Evolutionary conservation across 1,140 invertebrate species (phyloP), one percentile per base, ranked within the genome.

Genomic region (Cydia amplana): DNA sequence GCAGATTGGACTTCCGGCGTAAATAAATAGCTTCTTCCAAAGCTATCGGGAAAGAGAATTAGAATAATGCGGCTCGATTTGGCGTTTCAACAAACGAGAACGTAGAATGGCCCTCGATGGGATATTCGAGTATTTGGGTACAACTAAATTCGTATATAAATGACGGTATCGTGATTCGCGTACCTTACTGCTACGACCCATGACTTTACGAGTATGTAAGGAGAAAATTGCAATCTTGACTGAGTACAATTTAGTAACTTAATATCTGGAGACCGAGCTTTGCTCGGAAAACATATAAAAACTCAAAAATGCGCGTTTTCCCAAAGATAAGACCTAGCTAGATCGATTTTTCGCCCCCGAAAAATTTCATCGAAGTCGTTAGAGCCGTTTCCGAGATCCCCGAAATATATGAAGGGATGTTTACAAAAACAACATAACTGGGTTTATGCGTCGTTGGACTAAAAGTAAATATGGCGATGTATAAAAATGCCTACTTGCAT

Each of bases 1-100:
- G 82, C 73, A 80, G 78, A 85, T 88, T 83, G 79, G 80, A 83
- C 87, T 87, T 90, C 87, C 83, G 78, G 77, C 81, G 83, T 84
- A 87, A 89, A 93, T 91, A 91, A 92, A 93, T 92, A 89, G 89
- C 88, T 89, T 88, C 89, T 90, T 91, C 86, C 85, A 88, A 90
- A 92, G 91, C 90, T 89, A 93, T 93, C 88, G 84, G 82, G 85
- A 85, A 90, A 88, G 87, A 85, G 88, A 91, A 92, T 93, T 93
- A 93, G 90, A 92, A 93, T 93, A 92, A 93, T 93, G 88, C 83
- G 79, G 84, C 87, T 84, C 87, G 88, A 93, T 93, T 93, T 92
- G 87, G 91, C 87, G 80, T 91, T 90, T 88, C 88, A 90, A 91
- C 91, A 91, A 90, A 89, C 88, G 89, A 90, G 88, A 86, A 84